These are phyloP conservation scores for Geodia barretti DNA, from an alignment of 37 sponge, comb jelly and placozoan species.

Conservation along the genomic window DNA sequence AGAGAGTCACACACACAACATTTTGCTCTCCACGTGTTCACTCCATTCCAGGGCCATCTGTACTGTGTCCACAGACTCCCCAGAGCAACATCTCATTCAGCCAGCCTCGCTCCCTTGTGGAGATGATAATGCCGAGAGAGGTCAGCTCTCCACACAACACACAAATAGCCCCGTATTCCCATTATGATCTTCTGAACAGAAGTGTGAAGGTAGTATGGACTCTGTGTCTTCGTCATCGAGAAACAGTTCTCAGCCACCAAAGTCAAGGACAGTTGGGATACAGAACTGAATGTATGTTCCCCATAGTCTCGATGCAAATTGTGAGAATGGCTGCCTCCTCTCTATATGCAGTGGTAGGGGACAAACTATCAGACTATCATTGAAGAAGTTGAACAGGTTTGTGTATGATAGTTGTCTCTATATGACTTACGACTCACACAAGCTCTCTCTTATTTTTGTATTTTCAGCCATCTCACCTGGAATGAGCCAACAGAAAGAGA, in stretches of 20 bases:
- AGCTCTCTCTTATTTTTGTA: too few species aligned
- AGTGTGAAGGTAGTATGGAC: too few species aligned
- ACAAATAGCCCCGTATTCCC: too few species aligned
- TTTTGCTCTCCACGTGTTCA: neutral
- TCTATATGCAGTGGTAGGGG: slow-evolving; percentile 19
- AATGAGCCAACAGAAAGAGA: neutral
- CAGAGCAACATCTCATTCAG: slow-evolving; percentile 29
- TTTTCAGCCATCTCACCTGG: neutral
- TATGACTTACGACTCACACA: neutral
- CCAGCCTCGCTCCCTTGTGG: slow-evolving; percentile 11
- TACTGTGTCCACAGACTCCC: slow-evolving; percentile 28
- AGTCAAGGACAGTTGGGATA: slow-evolving; percentile 18
- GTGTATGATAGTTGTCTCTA: too few species aligned
- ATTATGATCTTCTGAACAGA: too few species aligned
- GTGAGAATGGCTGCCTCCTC: neutral
- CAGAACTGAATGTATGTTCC: slow-evolving; percentile 26
- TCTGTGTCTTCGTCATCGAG: too few species aligned
- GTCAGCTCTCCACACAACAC: neutral
- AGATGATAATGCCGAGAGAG: slow-evolving; percentile 32
- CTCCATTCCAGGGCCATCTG: neutral
- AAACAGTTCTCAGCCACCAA: too few species aligned
- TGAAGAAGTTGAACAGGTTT: slow-evolving; percentile 27
- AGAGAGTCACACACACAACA: neutral
- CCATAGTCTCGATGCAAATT: neutral
- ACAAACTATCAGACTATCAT: slow-evolving; percentile 18